Base-by-base conservation (phyloP, 2,797 vertebrate species). In the Falco biarmicus region DNA sequence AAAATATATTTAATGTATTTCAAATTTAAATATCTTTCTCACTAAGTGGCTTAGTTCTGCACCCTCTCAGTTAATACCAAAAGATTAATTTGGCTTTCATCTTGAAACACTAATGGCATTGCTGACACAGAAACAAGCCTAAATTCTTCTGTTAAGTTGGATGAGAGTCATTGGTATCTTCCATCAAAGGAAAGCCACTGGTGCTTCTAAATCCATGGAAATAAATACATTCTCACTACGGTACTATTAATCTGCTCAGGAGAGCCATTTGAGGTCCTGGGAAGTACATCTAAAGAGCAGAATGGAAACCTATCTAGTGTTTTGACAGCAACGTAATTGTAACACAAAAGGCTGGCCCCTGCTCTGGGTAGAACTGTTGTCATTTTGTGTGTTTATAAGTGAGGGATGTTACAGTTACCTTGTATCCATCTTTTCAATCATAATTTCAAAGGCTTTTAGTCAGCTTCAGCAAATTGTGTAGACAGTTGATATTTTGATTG, bases 221-320 rank as follows among this genome's bases (percentile, higher is more conserved):
- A 98, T 98, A 96, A 98, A 98, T 98, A 97, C 93, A 66, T 94
- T 98, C 98, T 97, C 95, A 96, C 93, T 88, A 91, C 82, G 94
- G 96, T 98, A 96, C 97, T 98, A 98, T 98, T 98, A 98, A 98
- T 97, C 91, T 97, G 92, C 95, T 96, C 92, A 97, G 95, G 94
- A 97, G 94, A 98, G 87, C 89, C 83, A 54, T 82, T 29, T 81
- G 41, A 96, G 18, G 89, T 96, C 78, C 83, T 93, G 76, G 41
- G 54, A 93, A 97, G 47, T 60, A 70, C 19, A 80, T 63, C 34
- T 80, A 56, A 94, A 74, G 26, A 85, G 56, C 20, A 80, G 60
- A 91, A 94, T 76, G 29, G 76, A 86, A 97, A 89, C 32, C 24
- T 51, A 39, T 21, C 48, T 77, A 84, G 21, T 1, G 0, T 75